Base-by-base conservation (phyloP, 1,140 invertebrate species). In the Plectus sambesii region DNA sequence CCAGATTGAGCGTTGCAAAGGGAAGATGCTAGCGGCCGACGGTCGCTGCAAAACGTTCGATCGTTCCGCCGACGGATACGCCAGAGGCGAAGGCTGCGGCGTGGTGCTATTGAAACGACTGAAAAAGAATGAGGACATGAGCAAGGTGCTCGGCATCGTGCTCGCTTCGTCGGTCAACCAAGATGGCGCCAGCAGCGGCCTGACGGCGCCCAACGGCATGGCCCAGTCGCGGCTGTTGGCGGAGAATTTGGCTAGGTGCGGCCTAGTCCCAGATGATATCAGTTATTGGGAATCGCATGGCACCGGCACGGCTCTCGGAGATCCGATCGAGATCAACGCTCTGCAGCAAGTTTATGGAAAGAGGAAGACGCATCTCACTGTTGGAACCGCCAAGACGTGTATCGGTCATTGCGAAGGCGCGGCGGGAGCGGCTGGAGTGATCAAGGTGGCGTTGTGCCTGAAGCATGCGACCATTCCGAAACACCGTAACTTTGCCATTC, bases 1-100 rank as follows among this genome's bases (percentile, higher is more conserved):
- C 50, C 83, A 88, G 3, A 73, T 90, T 15, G 85, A 92, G 68
- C 93, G 96, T 69, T 82, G 87, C 64, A 79, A 82, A 27, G 74
- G 94, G 2, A 81, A 78, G 57, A 93, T 96, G 85, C 75, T 96
- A 47, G 83, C 85, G 19, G 73, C 77, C 1, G 82, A 92, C 61
- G 90, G 89, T 2, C 78, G 75, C 59, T 94, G 88, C 72, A 88
- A 87, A 69, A 83, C 85, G 6, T 96, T 96, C 69, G 90, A 96
- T 74, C 76, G 77, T 23, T 76, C 79, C 39, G 87, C 63, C n/a
- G 43, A 26, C 43, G 63, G 63, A 25, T 66, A 66, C 41, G 63
- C 64, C 5, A 26, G 63, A 37, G 50, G 59, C 6, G 63, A 66
- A 42, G 63, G 63, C 2, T 66, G 59, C 49, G 59, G 61, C n/a